These are phyloP conservation scores for Nesospiza acunhae DNA, from an alignment of 2,113 vertebrate genomes.

Conservation along the genomic window DNA sequence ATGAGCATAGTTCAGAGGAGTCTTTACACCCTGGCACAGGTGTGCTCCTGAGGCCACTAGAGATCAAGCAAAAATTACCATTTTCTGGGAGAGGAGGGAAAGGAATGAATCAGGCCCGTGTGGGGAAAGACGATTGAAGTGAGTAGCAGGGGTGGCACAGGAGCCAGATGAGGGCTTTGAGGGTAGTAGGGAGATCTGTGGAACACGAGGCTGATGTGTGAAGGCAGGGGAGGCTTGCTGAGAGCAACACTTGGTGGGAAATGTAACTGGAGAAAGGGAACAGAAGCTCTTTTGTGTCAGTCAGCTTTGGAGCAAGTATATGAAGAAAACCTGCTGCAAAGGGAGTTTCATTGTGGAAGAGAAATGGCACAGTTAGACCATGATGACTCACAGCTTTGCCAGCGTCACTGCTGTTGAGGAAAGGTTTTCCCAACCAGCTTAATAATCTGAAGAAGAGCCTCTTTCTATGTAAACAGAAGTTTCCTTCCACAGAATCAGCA, in stretches of 20 bases:
- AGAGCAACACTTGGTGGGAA: neutral
- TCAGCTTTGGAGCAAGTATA: neutral
- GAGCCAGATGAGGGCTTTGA: neutral
- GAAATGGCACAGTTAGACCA: neutral
- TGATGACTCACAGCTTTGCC: neutral
- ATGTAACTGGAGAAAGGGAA: neutral
- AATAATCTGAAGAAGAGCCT: neutral
- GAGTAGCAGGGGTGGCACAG: neutral
- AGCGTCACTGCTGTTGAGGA: neutral
- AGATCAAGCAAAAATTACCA: neutral
- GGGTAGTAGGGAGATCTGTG: neutral
- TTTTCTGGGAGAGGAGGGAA: neutral
- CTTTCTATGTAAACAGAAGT: neutral
- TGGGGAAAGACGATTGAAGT: rapidly evolving
- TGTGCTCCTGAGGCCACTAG: neutral
- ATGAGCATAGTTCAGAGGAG: neutral
- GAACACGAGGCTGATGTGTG: neutral
- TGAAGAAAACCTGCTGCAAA: neutral
- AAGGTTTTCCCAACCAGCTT: neutral
- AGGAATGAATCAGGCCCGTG: neutral
- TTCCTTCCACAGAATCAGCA: neutral
- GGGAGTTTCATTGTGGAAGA: neutral
- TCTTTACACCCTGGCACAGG: neutral
- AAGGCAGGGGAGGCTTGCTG: neutral
- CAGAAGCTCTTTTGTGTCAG: neutral